Evolutionary conservation across 1,140 invertebrate genomes (phyloP).

Genomic region (Goniozus legneri): DNA sequence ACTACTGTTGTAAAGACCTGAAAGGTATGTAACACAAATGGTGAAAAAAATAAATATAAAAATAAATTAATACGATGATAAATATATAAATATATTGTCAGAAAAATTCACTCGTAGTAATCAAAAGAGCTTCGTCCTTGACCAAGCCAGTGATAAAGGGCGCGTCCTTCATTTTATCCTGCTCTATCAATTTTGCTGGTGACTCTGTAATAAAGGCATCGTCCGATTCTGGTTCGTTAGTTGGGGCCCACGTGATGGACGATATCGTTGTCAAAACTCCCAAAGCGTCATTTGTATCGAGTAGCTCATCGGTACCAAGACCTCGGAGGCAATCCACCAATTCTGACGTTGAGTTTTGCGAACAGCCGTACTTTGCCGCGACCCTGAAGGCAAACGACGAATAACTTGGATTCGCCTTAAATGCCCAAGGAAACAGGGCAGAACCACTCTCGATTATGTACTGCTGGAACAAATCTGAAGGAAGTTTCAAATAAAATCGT

Average conservation of each 20-base stretch:
- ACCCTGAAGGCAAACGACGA: background rate
- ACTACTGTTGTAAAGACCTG: too few species aligned
- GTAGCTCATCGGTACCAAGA: background rate
- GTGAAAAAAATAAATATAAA: too few species aligned
- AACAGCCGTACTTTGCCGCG: background rate
- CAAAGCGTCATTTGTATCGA: background rate
- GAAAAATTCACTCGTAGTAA: background rate
- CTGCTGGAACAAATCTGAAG: background rate
- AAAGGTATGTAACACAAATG: too few species aligned
- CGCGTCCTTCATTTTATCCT: background rate
- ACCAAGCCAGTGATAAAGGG: background rate
- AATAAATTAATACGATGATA: background rate
- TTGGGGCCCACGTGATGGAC: background rate
- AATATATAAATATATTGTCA: background rate
- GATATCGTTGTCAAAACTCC: background rate
- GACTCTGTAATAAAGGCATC: background rate
- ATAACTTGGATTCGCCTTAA: background rate
- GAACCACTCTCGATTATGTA: background rate
- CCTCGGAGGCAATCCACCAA: background rate
- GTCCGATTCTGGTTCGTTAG: background rate
- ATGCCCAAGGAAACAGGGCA: background rate
- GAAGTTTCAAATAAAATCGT: too few species aligned
- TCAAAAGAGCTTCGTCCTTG: background rate
- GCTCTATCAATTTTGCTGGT: background rate
- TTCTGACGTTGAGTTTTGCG: background rate